phyloP scores from a whole-genome alignment of 92 coral and sea anemone species.

The Phenganax subtilis region DNA sequence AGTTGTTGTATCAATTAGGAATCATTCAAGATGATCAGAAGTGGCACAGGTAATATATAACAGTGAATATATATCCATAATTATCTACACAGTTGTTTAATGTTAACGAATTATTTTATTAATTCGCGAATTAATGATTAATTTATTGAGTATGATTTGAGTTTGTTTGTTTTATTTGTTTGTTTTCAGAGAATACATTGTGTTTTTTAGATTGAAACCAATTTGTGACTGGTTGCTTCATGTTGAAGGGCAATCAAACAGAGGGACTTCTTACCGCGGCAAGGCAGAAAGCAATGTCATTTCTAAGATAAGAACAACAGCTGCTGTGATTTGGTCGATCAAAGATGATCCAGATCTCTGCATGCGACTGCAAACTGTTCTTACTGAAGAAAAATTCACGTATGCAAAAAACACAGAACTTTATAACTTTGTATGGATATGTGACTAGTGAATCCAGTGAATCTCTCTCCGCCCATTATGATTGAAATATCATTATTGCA shows the following conservation, averaged over 20 bases:
- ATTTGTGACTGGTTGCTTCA: conserved; percentile 35
- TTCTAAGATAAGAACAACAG: conserved; percentile 41
- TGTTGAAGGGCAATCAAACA: conserved; percentile 7
- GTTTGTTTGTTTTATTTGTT: neutral
- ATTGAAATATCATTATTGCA: no score
- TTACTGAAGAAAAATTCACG: conserved; percentile 74
- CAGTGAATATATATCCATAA: no score
- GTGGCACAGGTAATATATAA: conserved; percentile 44
- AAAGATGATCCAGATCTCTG: conserved; percentile 46
- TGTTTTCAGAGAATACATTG: neutral
- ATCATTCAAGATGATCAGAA: conserved; percentile 57
- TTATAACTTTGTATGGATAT: no score
- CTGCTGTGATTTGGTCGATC: conserved; percentile 66
- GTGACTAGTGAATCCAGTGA: no score
- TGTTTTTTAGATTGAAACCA: conserved; percentile 18
- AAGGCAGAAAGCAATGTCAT: conserved; percentile 12
- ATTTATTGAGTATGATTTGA: neutral
- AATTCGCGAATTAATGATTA: neutral
- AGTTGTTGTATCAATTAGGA: conserved; percentile 82
- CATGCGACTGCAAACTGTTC: conserved; percentile 42
- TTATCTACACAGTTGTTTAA: no score
- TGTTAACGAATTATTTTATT: neutral
- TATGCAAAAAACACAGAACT: conserved; percentile 10
- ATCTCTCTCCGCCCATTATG: no score
- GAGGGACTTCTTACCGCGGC: neutral